Percentiles rank a stretch among this genome's conserved stretches.
Conservation (phyloP, 2,797 vertebrate genomes). For the Acipenser transmontanus region DNA sequence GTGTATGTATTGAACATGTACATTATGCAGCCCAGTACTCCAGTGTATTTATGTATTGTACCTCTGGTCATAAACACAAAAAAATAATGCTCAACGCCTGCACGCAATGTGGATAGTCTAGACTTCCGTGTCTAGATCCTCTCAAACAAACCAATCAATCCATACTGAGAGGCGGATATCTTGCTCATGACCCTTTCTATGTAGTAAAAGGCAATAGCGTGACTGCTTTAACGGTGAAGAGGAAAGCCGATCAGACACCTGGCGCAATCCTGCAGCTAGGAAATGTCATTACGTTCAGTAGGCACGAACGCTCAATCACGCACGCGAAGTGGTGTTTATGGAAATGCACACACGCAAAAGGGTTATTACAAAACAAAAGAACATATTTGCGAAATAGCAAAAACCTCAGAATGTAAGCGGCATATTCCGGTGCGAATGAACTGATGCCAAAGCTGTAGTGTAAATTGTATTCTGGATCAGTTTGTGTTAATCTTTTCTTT, state of each 20-base stretch:
- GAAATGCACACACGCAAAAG: too few species aligned
- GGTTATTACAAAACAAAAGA: too few species aligned
- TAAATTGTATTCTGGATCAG: too few species aligned
- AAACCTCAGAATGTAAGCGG: too few species aligned
- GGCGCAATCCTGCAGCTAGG: conserved; percentile 6
- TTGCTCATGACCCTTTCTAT: conserved; percentile 17
- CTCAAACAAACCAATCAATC: conserved; percentile 25
- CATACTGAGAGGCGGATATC: conserved; percentile 18
- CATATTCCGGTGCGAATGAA: too few species aligned
- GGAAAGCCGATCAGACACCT: conserved; percentile 11
- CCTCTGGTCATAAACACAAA: conserved; percentile 24
- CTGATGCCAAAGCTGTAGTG: too few species aligned
- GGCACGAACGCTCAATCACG: too few species aligned
- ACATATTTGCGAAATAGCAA: too few species aligned
- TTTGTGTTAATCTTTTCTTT: too few species aligned
- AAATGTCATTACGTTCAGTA: too few species aligned
- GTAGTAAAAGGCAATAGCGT: conserved; percentile 25
- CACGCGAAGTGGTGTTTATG: too few species aligned
- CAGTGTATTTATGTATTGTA: conserved; percentile 22
- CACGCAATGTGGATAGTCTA: conserved; percentile 23
- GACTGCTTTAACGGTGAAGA: conserved; percentile 27
- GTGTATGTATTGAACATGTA: neutral
- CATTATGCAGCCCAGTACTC: neutral
- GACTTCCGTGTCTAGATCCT: conserved; percentile 13
- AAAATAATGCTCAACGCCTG: conserved; percentile 25